Evolutionary conservation across 1,140 invertebrate genomes (phyloP), one percentile per base, ranked within the genome.

Genomic region (Ceratina japonica): DNA sequence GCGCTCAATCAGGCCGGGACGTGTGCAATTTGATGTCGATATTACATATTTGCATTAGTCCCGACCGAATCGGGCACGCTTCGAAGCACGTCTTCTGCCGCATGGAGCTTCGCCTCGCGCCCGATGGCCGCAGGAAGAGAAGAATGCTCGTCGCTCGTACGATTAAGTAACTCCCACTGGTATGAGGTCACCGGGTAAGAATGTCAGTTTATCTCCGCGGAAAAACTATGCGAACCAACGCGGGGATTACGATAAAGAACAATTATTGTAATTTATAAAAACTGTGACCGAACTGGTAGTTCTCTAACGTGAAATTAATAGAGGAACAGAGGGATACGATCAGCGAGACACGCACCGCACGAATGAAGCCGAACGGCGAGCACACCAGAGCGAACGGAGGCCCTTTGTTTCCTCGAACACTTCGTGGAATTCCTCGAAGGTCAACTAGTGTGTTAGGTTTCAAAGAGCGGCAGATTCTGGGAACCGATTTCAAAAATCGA

Each of bases 41-140:
- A 81, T 71, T 83, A 91, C 90, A 91, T 89, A 90, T 83, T 91
- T 91, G 89, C 90, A 90, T 86, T 81, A 88, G 79, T 91, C 90
- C 89, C 84, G 86, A 84, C 90, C 90, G 88, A 86, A 75, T 81
- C 64, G 83, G 87, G 74, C 61, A 70, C 22, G 66, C 65, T 78
- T 61, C 37, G 12, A n/a, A 24, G 13, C 18, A 56, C 18, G 12
- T 70, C 24, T 16, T 56, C n/a, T 24, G 58, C 3, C 27, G 10
- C 49, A 31, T 5, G 24, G 31, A 16, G 52, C 24, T 70, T 10
- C 10, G 31, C 27, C 37, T 27, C 8, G 3, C 24, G 16, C 24
- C 12, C 3, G 15, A 68, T 27, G 15, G 18, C 52, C 10, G 18
- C 54, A 10, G 16, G 27, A 10, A 31, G 59, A 18, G 20, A 62